A percentile compares a stretch with the other conserved stretches of the same genome.
Conservation (phyloP, 2,113 vertebrate species). For the Sigmodon hispidus region DNA sequence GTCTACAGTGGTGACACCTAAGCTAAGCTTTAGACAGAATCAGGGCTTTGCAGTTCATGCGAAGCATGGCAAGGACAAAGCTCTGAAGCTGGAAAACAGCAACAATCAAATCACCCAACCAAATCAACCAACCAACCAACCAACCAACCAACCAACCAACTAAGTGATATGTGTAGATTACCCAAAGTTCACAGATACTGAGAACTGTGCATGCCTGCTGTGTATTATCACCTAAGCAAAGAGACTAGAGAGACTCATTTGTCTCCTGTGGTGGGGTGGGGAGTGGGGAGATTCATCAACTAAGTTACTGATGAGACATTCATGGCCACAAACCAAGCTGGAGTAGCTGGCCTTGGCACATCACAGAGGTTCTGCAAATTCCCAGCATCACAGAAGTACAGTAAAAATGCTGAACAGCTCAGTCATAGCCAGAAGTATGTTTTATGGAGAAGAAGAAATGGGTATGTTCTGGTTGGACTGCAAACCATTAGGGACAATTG, state of each 20-base stretch:
- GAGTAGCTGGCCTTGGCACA: not conserved
- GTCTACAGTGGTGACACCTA: not conserved
- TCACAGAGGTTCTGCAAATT: not conserved
- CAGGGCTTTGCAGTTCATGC: not conserved
- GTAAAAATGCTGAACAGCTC: not conserved
- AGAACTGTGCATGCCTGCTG: not conserved
- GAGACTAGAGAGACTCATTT: not conserved
- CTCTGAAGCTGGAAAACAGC: not conserved
- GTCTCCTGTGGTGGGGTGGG: not conserved
- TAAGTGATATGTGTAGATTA: not conserved
- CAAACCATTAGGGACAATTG: not conserved
- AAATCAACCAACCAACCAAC: not conserved
- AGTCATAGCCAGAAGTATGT: not conserved
- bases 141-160: not conserved
- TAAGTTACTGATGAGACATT: not conserved
- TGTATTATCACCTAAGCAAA: not conserved
- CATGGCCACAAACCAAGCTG: not conserved
- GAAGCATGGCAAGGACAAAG: not conserved
- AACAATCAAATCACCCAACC: not conserved
- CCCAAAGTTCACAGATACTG: not conserved
- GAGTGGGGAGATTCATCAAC: not conserved
- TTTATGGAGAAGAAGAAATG: constrained; percentile 9
- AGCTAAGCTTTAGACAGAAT: not conserved
- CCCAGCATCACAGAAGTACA: not conserved
- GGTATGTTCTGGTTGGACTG: not conserved